Evolutionary conservation across 1,140 invertebrate genomes (phyloP).

Genomic region (Chrysomallon squamiferum): DNA sequence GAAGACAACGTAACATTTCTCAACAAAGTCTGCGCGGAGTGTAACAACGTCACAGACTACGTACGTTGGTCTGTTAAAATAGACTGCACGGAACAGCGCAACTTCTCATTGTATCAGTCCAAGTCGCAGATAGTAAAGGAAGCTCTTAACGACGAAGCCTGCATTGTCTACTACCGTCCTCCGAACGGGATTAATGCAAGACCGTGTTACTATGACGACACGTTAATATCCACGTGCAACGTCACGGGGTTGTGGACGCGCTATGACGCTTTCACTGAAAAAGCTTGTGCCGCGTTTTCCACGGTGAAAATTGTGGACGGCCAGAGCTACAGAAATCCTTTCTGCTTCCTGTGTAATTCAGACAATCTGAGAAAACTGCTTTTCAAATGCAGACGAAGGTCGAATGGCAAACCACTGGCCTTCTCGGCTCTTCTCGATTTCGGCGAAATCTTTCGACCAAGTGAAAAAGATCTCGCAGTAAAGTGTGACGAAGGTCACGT

Average conservation of each 20-base stretch:
- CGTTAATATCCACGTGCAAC: constrained; percentile 17
- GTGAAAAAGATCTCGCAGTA: neutral
- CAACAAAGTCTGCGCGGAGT: constrained; percentile 17
- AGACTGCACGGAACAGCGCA: neutral
- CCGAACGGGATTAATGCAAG: constrained; percentile 1
- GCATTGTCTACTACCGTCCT: constrained; percentile 6
- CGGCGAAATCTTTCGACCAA: constrained; percentile 5
- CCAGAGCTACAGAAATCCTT: constrained; percentile 9
- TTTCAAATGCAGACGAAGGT: neutral
- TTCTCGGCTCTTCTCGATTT: constrained; percentile 21
- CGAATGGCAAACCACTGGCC: neutral
- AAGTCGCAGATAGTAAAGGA: neutral
- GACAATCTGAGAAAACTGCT: constrained; percentile 3
- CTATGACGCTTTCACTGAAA: constrained; percentile 11
- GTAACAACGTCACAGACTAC: constrained; percentile 1
- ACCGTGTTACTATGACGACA: constrained; percentile 7
- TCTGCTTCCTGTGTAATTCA: constrained; percentile 22
- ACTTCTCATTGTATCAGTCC: neutral
- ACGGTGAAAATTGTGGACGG: constrained; percentile 3
- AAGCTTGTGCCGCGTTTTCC: constrained; percentile 13
- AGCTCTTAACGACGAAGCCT: neutral
- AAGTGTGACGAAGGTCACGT: constrained; percentile 2
- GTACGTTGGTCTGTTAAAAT: neutral
- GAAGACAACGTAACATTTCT: constrained; percentile 5
- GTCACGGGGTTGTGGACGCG: constrained; percentile 17